phyloP scores from a whole-genome alignment of 2,113 vertebrate species.

The Hippocampus comes region DNA sequence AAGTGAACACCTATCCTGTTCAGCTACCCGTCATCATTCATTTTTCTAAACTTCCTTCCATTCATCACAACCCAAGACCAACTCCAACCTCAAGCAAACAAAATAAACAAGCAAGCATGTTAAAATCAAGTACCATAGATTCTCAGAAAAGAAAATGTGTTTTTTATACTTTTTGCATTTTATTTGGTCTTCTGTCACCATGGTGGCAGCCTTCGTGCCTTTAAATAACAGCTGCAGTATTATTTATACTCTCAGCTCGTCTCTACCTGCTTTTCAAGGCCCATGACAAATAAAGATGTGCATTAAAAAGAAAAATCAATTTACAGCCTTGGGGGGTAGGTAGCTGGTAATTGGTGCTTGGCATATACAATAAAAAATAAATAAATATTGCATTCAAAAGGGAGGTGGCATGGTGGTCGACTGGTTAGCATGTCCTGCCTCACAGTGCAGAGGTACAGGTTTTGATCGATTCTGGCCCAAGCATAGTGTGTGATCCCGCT shows the following conservation, averaged over 20 bases:
- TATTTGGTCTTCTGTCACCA: conserved; percentile 62
- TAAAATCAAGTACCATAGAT: background rate
- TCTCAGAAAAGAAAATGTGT: background rate
- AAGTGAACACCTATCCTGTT: conserved; percentile 63
- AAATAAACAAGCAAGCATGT: background rate
- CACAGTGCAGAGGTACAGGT: too few species aligned
- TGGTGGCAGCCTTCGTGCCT: conserved; percentile 56
- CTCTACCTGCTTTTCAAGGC: conserved; percentile 41
- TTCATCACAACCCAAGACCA: background rate
- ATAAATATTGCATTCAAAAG: conserved; percentile 5
- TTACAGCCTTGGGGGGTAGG: conserved; percentile 12
- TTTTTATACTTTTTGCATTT: conserved; percentile 19
- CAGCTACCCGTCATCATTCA: conserved; percentile 44
- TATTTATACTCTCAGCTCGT: background rate
- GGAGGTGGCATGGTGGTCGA: too few species aligned
- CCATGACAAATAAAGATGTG: background rate
- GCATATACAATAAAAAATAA: conserved; percentile 15
- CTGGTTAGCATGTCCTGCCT: too few species aligned
- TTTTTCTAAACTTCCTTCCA: conserved; percentile 2
- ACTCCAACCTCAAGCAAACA: background rate
- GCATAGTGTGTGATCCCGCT: too few species aligned
- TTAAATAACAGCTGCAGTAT: conserved; percentile 31
- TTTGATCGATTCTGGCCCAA: too few species aligned
- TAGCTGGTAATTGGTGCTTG: conserved; percentile 22
- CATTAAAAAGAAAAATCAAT: conserved; percentile 13